Evolutionary conservation across 2,797 vertebrate genomes (phyloP).

Genomic region (Tragopan temminckii): DNA sequence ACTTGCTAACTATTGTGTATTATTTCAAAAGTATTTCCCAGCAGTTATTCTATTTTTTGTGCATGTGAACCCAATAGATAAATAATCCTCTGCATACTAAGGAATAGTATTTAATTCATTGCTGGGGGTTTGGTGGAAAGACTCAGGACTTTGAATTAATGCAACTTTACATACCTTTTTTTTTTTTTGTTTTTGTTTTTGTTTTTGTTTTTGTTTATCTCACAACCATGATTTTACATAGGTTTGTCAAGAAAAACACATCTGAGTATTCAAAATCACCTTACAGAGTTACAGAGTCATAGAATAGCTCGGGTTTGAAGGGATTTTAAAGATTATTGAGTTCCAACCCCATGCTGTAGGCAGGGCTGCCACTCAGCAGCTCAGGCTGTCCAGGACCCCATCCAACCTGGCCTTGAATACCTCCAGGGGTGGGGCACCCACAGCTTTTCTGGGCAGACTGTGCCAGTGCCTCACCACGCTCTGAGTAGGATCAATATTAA

Average conservation of each 20-base stretch:
- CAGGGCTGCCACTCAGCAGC: no score
- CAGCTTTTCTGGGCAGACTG: no score
- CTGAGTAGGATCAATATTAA: background rate
- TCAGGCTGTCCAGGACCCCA: no score
- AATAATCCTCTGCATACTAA: background rate
- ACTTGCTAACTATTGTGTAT: background rate
- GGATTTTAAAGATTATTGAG: no score
- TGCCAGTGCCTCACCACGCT: no score
- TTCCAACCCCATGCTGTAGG: no score
- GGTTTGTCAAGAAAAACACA: background rate
- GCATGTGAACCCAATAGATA: background rate
- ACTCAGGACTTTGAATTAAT: background rate
- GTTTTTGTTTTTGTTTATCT: background rate
- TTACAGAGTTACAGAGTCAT: no score
- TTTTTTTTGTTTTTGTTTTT: background rate
- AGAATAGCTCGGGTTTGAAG: no score
- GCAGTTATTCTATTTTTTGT: background rate
- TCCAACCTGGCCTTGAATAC: no score
- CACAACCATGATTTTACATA: background rate
- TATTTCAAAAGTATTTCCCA: background rate
- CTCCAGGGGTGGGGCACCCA: no score
- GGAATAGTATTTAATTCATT: background rate
- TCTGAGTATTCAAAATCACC: background rate
- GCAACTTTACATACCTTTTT: background rate
- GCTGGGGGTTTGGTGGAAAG: background rate